These are phyloP conservation scores for cat (Felis catus) DNA, from an alignment of 2,113 vertebrate genomes.

Conservation along the genomic window F.catus_Fca126_mat1.0 CM031419.1:127491001-127491500, in stretches of 20 bases:
- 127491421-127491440: no score
- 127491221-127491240: background rate
- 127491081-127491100: slow-evolving; percentile 44
- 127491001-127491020: slow-evolving; percentile 45
- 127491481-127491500: slow-evolving; percentile 16
- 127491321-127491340: no score
- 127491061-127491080: slow-evolving; percentile 35
- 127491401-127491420: no score
- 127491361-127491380: no score
- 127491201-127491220: background rate
- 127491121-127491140: slow-evolving; percentile 4
- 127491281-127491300: no score
- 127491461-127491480: background rate
- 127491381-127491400: no score
- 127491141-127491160: slow-evolving; percentile 48
- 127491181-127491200: slow-evolving; percentile 42
- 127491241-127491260: background rate
- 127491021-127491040: slow-evolving; percentile 64
- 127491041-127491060: slow-evolving; percentile 55
- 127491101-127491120: slow-evolving; percentile 33
- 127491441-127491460: no score
- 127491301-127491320: no score
- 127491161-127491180: background rate
- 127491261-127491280: no score
- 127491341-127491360: no score